These are phyloP conservation scores for Tipula unca DNA, from an alignment of 2,888 invertebrate species.

Conservation along the genomic window DNA sequence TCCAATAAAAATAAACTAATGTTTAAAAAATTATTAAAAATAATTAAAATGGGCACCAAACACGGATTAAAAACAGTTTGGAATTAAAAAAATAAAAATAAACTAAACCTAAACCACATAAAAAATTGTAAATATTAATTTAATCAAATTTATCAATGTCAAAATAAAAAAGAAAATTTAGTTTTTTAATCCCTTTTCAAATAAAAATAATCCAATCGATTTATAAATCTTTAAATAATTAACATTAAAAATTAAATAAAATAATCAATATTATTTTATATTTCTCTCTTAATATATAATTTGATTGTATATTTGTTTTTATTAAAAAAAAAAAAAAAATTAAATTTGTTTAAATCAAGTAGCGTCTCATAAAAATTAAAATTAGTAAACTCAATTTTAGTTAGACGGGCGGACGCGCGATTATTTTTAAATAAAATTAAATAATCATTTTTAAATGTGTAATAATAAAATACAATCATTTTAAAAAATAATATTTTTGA, in stretches of 20 bases:
- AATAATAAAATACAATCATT: neutral
- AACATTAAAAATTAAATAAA: neutral
- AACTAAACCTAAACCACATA: too few species aligned
- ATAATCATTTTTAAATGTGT: neutral
- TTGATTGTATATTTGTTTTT: neutral
- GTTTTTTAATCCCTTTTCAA: neutral
- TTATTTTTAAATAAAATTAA: neutral
- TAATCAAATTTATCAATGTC: constrained; percentile 14
- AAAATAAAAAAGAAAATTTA: neutral
- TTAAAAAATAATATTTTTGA: neutral
- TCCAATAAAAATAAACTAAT: neutral
- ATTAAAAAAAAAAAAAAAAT: neutral
- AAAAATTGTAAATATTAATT: neutral
- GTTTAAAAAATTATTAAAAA: neutral
- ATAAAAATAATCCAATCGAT: neutral
- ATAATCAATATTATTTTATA: neutral
- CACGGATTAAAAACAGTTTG: neutral
- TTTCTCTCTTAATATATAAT: neutral
- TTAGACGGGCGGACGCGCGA: neutral
- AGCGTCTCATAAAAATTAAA: neutral
- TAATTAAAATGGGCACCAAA: neutral
- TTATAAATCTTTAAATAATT: neutral
- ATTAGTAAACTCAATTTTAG: neutral
- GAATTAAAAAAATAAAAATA: neutral
- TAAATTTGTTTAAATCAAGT: neutral